Evolutionary conservation across 2,888 invertebrate species (phyloP), one percentile per base, ranked within the genome.

Genomic region (Andrena chrysosceles): DNA sequence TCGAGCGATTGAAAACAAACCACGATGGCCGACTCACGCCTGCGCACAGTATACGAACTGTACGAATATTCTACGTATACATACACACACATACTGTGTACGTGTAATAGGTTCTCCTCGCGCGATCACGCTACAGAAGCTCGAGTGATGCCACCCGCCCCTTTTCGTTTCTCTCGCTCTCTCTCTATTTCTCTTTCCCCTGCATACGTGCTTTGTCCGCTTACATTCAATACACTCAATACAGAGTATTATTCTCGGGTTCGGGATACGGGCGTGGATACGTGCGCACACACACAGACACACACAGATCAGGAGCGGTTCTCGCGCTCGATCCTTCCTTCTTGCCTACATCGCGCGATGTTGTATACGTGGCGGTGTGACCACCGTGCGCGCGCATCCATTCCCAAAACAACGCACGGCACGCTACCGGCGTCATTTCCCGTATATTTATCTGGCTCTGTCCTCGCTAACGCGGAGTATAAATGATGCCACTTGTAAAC

Each of bases 321-420:
- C 20, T 20, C 35, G 10, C 20, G 70, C 68, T 56, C 52, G 33
- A 8, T 54, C 42, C 29, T 42, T 70, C 26, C 67, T 33, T 42
- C 68, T 20, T 56, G 54, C 23, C 23, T 23, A 49, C 49, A 54
- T 82, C 74, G 77, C 75, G 77, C 59, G 75, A 72, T 59, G 75
- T 20, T 20, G 52, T 83, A 29, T 87, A 87, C 84, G 87, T 88
- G 89, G 86, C 86, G 67, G 70, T 42, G 54, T 69, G 76, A 74
- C 76, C 67, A 63, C 48, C 10, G 29, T 85, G 89, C 88, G 89
- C 89, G 83, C 89, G 87, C 89, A 86, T 74, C 77, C 33, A 60
- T 60, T 48, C 49, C 77, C 80, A 73, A 84, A 81, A 79, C 76
- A 77, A 77, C 71, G 66, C 59, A 72, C 67, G 69, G 59, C 79